Base-by-base conservation (phyloP, 1,140 invertebrate species). In the Drosophila teissieri region DNA sequence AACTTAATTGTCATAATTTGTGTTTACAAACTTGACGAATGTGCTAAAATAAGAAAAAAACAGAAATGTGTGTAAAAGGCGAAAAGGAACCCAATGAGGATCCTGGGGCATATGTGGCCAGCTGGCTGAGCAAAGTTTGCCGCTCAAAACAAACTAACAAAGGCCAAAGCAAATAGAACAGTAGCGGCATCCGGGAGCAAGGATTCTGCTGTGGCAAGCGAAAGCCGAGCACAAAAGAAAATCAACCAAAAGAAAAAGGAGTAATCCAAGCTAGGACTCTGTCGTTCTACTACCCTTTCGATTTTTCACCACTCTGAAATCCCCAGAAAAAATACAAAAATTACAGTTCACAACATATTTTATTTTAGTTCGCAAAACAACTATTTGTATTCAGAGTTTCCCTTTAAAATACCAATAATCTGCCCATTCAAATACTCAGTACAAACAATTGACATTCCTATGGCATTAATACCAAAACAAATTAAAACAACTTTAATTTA, bases 1-100 rank as follows among this genome's bases (percentile, higher is more conserved):
- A 89, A 89, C 73, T 89, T 89, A 89, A 89, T 89, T 89, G 84
- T 89, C 85, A 89, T 89, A 89, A 89, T 89, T 89, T 89, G 73
- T 89, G 77, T 89, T 89, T 80, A 80, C 84, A 72, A 89, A 83
- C 84, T 75, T 84, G 84, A 89, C 80, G 84, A 89, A 84, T 78
- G 84, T 73, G 57, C 80, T 64, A 67, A 78, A 64, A 68, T 45
- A 48, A 36, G 34, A 54, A 44, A 42, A 44, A 42, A 45, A 31
- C 4, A 24, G 19, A 19, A 40, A 31, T 11, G 36, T 44, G 37
- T 17, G 27, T 14, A 15, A 37, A 42, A 58, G 31, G 44, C 39
- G 12, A 36, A 4, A 7, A 40, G 22, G 6, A 34, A 17, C 14
- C 42, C 19, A 34, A 58, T 27, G 31, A 31, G 37, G 8, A 44